Percentiles rank a stretch among this genome's conserved stretches.
These are phyloP conservation scores for Xiphophorus maculatus DNA, from an alignment of 2,113 vertebrate species.

Conservation along the genomic window DNA sequence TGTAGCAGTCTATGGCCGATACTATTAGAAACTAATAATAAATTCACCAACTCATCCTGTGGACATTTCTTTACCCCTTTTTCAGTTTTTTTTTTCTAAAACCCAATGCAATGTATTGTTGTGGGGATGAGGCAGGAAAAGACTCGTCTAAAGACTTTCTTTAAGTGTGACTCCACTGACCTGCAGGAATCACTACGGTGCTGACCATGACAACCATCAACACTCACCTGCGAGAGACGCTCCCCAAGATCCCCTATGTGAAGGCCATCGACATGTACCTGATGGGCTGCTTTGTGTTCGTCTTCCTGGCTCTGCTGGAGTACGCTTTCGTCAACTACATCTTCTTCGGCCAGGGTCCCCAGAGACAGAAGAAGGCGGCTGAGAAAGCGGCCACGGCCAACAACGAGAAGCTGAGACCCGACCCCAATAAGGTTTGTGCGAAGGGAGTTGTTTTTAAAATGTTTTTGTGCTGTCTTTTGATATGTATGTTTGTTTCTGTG, in stretches of 20 bases:
- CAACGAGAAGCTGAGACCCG: constrained; percentile 94
- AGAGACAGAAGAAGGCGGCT: constrained; percentile 98
- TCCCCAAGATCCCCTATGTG: constrained; percentile 99
- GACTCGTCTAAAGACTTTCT: constrained; percentile 24
- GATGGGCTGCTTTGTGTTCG: constrained; percentile 99
- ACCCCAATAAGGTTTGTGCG: constrained; percentile 92
- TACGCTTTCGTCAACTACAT: constrained; percentile 99
- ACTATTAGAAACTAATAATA: too few species aligned
- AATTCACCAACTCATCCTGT: too few species aligned
- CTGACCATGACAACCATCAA: constrained; percentile 99
- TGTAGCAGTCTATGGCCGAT: too few species aligned
- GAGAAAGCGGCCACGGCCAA: constrained; percentile 95
- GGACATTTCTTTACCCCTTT: too few species aligned
- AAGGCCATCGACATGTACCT: constrained; percentile 99
- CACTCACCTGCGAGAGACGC: constrained; percentile 96
- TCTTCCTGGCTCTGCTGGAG: constrained; percentile 98
- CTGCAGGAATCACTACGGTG: constrained; percentile 96
- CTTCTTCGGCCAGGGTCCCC: constrained; percentile 98
- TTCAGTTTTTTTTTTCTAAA: too few species aligned
- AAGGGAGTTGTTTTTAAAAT: not conserved
- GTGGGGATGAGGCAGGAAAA: too few species aligned
- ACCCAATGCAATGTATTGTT: too few species aligned
- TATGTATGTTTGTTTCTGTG: constrained; percentile 63
- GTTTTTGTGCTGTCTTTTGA: constrained; percentile 65
- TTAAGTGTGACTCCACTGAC: constrained; percentile 50